Conservation (phyloP, 2,888 invertebrate species). For the Diaperis boleti region DNA sequence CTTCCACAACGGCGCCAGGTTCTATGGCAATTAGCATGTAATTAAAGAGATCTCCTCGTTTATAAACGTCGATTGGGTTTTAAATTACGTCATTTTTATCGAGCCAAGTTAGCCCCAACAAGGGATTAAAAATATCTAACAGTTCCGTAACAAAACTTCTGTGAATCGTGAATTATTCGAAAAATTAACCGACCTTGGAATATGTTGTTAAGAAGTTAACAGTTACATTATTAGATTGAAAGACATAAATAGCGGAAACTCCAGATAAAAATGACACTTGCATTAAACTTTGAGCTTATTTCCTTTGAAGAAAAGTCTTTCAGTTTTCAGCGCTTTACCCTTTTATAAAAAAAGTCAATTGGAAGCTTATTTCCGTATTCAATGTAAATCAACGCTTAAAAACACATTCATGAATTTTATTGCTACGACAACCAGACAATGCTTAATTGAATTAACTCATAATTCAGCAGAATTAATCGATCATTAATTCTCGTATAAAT, state of each 20-base stretch:
- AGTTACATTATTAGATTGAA: slow-evolving; percentile 28
- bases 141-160: background rate
- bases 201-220: slow-evolving; percentile 25
- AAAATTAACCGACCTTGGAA: slow-evolving; percentile 24
- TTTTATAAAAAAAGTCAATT: slow-evolving; percentile 24
- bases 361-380: slow-evolving; percentile 14
- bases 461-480: slow-evolving; percentile 15
- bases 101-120: no score
- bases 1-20: slow-evolving; percentile 33
- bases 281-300: slow-evolving; percentile 27
- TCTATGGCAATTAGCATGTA: slow-evolving; percentile 38
- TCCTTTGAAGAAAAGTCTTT: slow-evolving; percentile 27
- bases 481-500: slow-evolving; percentile 10
- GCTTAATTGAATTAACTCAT: slow-evolving; percentile 28
- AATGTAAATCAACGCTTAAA: slow-evolving; percentile 28
- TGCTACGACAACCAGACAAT: slow-evolving; percentile 13
- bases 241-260: slow-evolving; percentile 31
- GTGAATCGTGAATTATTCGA: slow-evolving; percentile 17
- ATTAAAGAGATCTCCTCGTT: slow-evolving; percentile 32
- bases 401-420: slow-evolving; percentile 20
- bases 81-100: slow-evolving; percentile 23
- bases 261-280: slow-evolving; percentile 29
- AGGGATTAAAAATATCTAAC: no score
- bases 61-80: slow-evolving; percentile 18
- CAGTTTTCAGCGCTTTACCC: slow-evolving; percentile 6